phyloP scores from a whole-genome alignment of 2,113 vertebrate genomes.

The Nothoprocta pentlandii region DNA sequence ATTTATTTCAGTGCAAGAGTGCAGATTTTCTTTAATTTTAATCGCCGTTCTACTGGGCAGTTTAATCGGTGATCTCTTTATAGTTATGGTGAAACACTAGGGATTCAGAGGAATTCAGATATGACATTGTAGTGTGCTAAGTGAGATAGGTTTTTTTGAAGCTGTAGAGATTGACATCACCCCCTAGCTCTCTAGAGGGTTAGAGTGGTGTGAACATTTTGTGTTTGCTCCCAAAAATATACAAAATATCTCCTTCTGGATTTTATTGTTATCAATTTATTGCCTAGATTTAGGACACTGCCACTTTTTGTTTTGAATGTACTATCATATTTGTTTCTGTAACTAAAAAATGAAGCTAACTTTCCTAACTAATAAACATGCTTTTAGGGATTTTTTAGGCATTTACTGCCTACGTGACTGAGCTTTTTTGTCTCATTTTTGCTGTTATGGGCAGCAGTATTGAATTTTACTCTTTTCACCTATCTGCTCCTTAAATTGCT shows the following conservation, averaged over 20 bases:
- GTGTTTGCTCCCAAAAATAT: background rate
- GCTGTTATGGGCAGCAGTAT: background rate
- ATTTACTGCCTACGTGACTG: background rate
- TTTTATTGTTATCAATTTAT: background rate
- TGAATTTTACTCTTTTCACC: background rate
- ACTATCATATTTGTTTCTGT: background rate
- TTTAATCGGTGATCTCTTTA: background rate
- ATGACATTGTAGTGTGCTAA: background rate
- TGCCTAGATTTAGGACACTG: background rate
- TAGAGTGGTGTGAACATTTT: background rate
- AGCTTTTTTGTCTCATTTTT: background rate
- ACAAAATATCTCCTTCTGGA: background rate
- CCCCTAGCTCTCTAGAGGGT: background rate
- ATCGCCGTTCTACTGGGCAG: background rate
- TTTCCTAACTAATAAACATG: background rate
- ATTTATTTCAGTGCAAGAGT: background rate
- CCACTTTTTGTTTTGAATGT: background rate
- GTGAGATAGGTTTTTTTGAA: background rate
- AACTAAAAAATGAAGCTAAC: background rate
- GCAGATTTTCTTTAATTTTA: background rate
- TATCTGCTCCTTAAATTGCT: background rate
- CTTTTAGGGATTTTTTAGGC: background rate
- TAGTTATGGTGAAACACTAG: background rate
- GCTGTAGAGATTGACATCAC: background rate
- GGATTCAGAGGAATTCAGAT: background rate